phyloP scores from a whole-genome alignment of 2,113 vertebrate genomes.

The Pao palembangensis region DNA sequence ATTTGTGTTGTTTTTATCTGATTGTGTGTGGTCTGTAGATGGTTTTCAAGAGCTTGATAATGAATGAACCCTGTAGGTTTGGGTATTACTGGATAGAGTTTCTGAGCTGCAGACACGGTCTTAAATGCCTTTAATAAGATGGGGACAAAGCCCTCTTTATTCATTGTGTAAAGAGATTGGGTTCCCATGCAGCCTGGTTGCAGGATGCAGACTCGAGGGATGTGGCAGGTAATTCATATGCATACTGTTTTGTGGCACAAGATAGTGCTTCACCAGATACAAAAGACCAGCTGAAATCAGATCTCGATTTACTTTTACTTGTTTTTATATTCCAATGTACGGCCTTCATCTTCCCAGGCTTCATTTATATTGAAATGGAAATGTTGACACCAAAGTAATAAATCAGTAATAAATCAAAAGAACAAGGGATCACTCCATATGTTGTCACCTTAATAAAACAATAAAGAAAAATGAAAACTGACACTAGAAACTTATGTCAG shows the following conservation, averaged over 20 bases:
- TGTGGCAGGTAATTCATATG: conserved; percentile 37
- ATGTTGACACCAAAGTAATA: conserved; percentile 5
- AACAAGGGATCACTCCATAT: conserved; percentile 22
- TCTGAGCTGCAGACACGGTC: conserved; percentile 59
- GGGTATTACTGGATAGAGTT: conserved; percentile 41
- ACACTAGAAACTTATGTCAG: conserved; percentile 17
- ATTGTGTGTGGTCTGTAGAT: too few relatives aligned
- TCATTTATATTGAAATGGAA: conserved; percentile 4
- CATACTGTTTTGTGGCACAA: conserved; percentile 14
- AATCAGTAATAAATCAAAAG: conserved; percentile 17
- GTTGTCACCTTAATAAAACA: conserved; percentile 3
- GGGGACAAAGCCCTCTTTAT: conserved; percentile 73
- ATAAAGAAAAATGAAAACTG: conserved; percentile 5
- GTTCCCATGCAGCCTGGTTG: conserved; percentile 64
- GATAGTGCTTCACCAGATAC: conserved; percentile 6
- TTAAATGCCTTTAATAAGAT: conserved; percentile 73
- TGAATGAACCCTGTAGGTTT: conserved; percentile 50
- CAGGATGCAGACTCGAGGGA: conserved; percentile 36
- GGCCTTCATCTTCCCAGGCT: not conserved
- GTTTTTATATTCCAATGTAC: not conserved
- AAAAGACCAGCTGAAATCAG: not conserved
- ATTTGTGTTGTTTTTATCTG: too few relatives aligned
- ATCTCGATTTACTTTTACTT: not conserved
- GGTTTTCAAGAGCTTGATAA: conserved; percentile 14
- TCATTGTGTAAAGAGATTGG: conserved; percentile 66